phyloP scores from a whole-genome alignment of 2,113 vertebrate species.

The Indri indri region DNA sequence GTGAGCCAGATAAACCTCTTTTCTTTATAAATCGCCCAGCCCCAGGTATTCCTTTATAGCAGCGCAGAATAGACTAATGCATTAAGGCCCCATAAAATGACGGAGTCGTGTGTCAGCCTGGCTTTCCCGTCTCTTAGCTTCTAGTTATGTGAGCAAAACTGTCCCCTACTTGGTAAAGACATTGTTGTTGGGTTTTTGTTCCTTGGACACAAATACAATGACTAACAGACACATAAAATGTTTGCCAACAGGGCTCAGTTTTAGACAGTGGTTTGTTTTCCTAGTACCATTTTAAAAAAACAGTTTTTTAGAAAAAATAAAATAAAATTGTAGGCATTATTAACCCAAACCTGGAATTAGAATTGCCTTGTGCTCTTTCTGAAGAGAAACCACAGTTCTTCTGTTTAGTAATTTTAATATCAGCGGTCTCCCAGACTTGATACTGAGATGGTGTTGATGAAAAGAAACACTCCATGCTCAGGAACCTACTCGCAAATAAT shows the following conservation, averaged over 20 bases:
- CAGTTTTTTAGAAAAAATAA: not conserved
- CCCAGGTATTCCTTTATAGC: too few relatives aligned
- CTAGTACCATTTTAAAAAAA: not conserved
- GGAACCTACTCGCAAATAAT: not conserved
- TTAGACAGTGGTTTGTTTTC: not conserved
- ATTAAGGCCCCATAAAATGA: rapidly evolving
- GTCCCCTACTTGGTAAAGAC: not conserved
- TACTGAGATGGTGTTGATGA: not conserved
- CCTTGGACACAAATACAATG: not conserved
- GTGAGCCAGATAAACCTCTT: too few relatives aligned
- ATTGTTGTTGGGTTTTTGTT: not conserved
- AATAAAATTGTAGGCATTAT: not conserved
- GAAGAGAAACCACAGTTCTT: not conserved
- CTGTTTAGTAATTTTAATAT: not conserved
- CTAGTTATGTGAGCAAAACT: not conserved
- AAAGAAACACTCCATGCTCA: not conserved
- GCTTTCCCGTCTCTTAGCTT: not conserved
- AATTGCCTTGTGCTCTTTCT: not conserved
- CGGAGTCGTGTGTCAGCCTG: too few relatives aligned
- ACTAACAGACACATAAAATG: not conserved
- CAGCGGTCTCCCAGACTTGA: not conserved
- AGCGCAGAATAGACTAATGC: too few relatives aligned
- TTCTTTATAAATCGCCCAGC: too few relatives aligned
- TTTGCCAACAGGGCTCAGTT: not conserved
- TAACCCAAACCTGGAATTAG: not conserved